These are phyloP conservation scores for Steinernema carpocapsae DNA, from an alignment of 2,888 invertebrate species.

Conservation along the genomic window DNA sequence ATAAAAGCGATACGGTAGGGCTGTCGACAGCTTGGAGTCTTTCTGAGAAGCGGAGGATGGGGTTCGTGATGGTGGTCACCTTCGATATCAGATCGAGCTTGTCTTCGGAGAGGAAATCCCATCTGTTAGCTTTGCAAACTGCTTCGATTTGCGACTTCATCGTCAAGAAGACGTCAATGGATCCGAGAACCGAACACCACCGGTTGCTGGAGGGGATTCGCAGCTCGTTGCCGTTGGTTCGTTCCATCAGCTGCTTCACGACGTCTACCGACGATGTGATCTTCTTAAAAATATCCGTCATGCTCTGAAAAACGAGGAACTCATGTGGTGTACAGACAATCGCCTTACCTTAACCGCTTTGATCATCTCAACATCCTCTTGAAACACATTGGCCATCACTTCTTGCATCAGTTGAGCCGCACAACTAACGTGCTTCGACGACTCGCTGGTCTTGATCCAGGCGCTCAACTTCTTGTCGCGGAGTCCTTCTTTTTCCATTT, in stretches of 20 bases:
- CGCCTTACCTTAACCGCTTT: background rate
- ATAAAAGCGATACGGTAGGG: conserved; percentile 1
- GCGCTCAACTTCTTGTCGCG: background rate
- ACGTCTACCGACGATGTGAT: background rate
- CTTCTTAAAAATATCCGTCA: background rate
- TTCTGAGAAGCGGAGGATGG: background rate
- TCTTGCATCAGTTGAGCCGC: background rate
- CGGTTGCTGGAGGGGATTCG: conserved; percentile 1
- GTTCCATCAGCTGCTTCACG: conserved; percentile 3
- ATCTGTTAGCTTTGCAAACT: background rate
- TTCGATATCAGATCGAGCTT: background rate
- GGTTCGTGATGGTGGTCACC: background rate
- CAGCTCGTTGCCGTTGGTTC: conserved; percentile 18
- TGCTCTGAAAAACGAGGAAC: conserved; percentile 12
- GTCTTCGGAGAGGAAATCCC: background rate
- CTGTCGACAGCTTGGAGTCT: conserved; percentile 4
- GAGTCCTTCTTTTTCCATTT: background rate
- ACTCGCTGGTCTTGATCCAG: background rate
- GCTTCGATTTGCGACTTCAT: conserved; percentile 5
- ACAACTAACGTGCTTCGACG: background rate
- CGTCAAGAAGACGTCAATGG: conserved; percentile 1
- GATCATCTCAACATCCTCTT: background rate
- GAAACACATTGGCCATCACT: conserved; percentile 21
- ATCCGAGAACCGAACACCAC: conserved; percentile 6
- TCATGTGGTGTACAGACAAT: background rate